Evolutionary conservation across 2,113 vertebrate species (phyloP), one percentile per base, ranked within the genome.

Genomic region (Neofelis nebulosa): DNA sequence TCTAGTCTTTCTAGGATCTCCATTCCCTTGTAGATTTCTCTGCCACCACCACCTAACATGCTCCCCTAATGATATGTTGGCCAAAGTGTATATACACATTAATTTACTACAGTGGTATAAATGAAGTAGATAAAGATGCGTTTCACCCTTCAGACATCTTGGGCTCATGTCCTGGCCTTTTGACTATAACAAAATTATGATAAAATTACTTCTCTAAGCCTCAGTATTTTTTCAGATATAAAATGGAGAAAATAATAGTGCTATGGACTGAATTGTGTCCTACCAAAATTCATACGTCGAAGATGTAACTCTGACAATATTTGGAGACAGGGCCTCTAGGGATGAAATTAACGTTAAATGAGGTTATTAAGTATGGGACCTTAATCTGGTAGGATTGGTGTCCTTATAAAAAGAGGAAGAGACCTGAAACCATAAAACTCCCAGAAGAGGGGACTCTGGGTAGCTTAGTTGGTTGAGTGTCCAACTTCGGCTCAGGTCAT

Each of bases 321-420:
- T 83, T 93, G 57, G 52, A 87, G 48, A 52, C 31, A 9, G n/a
- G 33, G 13, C 19, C 65, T 97, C 63, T 92, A 74, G 86, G 15
- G 66, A 85, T 33, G 21, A 66, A 83, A 61, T 88, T 91, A 83
- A 84, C 69, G 41, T 91, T 96, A 91, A 97, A 50, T 83, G 23
- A 92, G 25, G 41, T 94, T 31, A n/a, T 45, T 45, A 63, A 73
- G 29, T 29, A 33, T 36, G n/a, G 29, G 19, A 29, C 19, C 78
- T 87, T 69, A 45, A 52, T 52, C 29, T 3, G 14, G 45, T 45
- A 68, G 21, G 15, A 95, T 38, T 78, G 41, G 13, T 82, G 19
- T 68, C n/a, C 21, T 91, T 91, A 41, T 48, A 95, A 88, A 45
- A 66, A 82, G 29, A 80, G 33, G 38, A 85, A 84, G 71, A 74